Conservation (phyloP, 2,113 vertebrate genomes). For the Phoxinus phoxinus region DNA sequence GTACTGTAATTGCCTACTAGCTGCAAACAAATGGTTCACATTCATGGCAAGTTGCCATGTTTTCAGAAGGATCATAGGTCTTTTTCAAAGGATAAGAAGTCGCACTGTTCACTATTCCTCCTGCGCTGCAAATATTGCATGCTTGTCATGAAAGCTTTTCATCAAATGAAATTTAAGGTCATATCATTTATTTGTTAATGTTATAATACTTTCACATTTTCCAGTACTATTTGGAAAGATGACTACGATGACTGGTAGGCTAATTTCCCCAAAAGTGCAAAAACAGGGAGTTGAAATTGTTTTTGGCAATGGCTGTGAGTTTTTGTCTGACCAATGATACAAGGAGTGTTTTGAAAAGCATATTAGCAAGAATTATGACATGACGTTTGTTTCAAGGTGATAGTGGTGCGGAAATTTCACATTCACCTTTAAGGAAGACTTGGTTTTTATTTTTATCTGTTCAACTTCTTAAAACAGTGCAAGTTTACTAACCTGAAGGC, state of each 20-base stretch:
- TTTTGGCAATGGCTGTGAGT: too few species aligned
- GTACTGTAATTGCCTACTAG: background rate
- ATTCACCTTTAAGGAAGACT: too few species aligned
- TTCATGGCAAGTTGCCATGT: background rate
- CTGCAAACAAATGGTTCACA: background rate
- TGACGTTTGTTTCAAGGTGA: too few species aligned
- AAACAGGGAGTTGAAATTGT: too few species aligned
- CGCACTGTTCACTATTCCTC: background rate
- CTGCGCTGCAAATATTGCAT: background rate
- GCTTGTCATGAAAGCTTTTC: background rate
- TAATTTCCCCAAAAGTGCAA: too few species aligned
- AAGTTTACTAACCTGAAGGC: slow-evolving; percentile 78
- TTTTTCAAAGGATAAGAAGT: background rate
- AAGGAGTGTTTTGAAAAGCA: too few species aligned
- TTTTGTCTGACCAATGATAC: too few species aligned
- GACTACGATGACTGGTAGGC: too few species aligned
- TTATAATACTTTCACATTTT: background rate
- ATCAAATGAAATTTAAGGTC: background rate
- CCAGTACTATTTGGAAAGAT: too few species aligned
- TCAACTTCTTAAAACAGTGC: background rate
- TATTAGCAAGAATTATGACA: too few species aligned
- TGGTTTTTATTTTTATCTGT: background rate
- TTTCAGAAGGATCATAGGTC: background rate
- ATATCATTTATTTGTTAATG: background rate
- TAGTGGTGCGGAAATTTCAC: too few species aligned